Evolutionary conservation across 2,888 invertebrate species (phyloP), one percentile per base, ranked within the genome.

Genomic region (Lagria hirta): DNA sequence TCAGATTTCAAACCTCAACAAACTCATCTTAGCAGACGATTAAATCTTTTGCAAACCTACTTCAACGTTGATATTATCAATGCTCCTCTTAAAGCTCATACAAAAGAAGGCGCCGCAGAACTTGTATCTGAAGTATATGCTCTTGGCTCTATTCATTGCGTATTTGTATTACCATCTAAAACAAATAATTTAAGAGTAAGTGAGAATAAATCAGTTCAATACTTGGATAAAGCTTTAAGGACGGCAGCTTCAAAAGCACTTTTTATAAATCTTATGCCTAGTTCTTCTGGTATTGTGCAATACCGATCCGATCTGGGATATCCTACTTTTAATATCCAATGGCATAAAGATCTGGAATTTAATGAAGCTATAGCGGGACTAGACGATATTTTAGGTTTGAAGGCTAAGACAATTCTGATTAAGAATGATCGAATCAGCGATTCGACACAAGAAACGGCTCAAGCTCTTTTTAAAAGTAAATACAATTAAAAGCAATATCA

Each of bases 1-100:
- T 89, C 91, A 0, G 82, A 93, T 22, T 75, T 77, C 12, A 87
- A 85, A 48, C 87, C 89, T 10, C 92, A 92, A 68, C 92, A 93
- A 66, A 73, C 80, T 12, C 55, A 65, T 46, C 52, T 69, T 14
- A 67, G 65, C 13, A 58, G 69, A 8, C 56, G 70, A 4, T 46
- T 72, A 2, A 51, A 58, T 3, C 53, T 71, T 5, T 55, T 71
- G 3, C 61, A 66, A 42, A 48, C 53, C 3, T 62, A 66, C 38
- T 71, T 60, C 44, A 58, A 58, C 0, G 66, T 63, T 1, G 62
- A 66, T n/a, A 65, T 71, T 5, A 55, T 65, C 18, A 58, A 60
- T 22, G 55, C 65, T 3, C 58, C 62, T 2, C 56, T 52, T 24
- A 68, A 65, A 45, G 52, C 62, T 2, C 58, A 63, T 26, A 65